Base-by-base conservation (phyloP, 2,888 invertebrate genomes). In the Spilosoma lubricipeda region DNA sequence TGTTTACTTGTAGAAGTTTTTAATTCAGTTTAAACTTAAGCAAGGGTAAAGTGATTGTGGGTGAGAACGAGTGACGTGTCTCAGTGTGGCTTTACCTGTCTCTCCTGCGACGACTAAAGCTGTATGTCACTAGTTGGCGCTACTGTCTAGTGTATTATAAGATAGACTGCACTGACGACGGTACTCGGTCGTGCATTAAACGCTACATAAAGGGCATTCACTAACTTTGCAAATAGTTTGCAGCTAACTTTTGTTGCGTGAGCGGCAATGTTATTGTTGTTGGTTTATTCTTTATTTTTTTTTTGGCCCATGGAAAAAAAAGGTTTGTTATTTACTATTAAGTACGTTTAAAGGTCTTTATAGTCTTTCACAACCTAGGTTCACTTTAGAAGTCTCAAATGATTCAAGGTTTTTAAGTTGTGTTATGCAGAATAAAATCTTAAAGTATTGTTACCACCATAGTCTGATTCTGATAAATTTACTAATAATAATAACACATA, bases 61-160 rank as follows among this genome's bases (percentile, higher is more conserved):
- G 36, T 11, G 56, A 69, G 39, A 56, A 77, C 65, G 72, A 70
- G 69, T 59, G 69, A 66, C 56, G 71, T 69, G 75, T 73, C 76
- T 83, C 80, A 72, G 79, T 76, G 71, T 69, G 71, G 86, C 86
- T 89, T 87, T 85, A 80, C 79, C 77, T 89, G 89, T 90, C 89
- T 80, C 82, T 83, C 80, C 75, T 77, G 76, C 80, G 84, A 89
- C 88, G 84, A 80, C 76, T 85, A 85, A 88, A 88, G 88, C 85
- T 76, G 67, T 81, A 79, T 86, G 87, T 85, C 86, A 84, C 78
- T 80, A 83, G 82, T 80, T 78, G 77, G 79, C 80, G 75, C 81
- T 76, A 75, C 81, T 85, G 82, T 81, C 83, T 78, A 68, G 82
- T 81, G 83, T 82, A 82, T 86, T 83, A 86, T 77, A 81, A 83